Evolutionary conservation across 2,113 vertebrate genomes (phyloP), one percentile per base, ranked within the genome.

Genomic region (Sakesphorus luctuosus): DNA sequence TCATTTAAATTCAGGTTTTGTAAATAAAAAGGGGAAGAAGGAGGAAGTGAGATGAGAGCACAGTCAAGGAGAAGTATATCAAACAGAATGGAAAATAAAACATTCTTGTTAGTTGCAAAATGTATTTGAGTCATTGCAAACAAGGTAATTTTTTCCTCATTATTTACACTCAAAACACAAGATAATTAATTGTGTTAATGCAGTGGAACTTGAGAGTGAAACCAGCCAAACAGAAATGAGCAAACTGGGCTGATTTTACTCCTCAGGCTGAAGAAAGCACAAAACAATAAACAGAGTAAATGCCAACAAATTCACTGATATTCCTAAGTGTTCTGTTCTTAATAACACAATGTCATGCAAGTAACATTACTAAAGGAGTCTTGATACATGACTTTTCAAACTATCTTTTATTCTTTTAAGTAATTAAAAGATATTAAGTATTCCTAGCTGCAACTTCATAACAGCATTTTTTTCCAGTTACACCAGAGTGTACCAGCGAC

Each of bases 71-170:
- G 55, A 80, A 77, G 24, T 40, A 20, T 28, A 81, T 67, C 20
- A 74, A 85, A 89, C 53, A 78, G 68, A 95, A 83, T 33, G 28
- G 78, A 93, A 93, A 94, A 73, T 8, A 72, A 66, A 80, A 46
- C 7, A 26, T 38, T 79, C 61, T 23, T 11, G 7, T 87, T 82
- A 94, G 56, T 92, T 89, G 46, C 61, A 68, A 69, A 93, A 67
- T 0, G 1, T 56, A 24, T 69, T 61, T 46, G 28, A 90, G 56
- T 89, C 35, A 66, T 29, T 79, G 73, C 47, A 91, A 94, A 76
- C 59, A 91, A 79, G 47, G 50, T 52, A 18, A 44, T 90, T 80
- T 58, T 21, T 20, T 21, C 25, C 52, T 56, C 11, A 28, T 59
- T 65, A 84, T 68, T 96, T 84, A 79, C 53, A 95, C 31, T 24